phyloP scores from a whole-genome alignment of 2,888 invertebrate species.

The Torymus auratus region DNA sequence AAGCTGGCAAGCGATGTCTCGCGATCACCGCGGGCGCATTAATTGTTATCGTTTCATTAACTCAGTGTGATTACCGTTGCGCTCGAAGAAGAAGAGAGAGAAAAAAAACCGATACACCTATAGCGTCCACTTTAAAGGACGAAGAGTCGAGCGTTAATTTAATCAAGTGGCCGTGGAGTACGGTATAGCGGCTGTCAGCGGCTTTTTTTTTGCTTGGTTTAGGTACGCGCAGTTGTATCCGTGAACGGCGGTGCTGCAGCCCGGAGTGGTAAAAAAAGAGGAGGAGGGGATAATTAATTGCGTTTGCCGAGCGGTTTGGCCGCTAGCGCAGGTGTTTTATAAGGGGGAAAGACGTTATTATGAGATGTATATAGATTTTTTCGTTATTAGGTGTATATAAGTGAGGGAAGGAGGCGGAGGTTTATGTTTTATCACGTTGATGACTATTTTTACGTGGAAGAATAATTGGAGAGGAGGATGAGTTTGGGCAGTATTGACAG shows the following conservation, averaged over 20 bases:
- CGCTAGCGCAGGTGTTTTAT: constrained; percentile 30
- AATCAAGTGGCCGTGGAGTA: constrained; percentile 17
- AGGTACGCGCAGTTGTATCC: too few relatives aligned
- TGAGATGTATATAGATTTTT: too few relatives aligned
- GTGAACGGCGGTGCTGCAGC: neutral
- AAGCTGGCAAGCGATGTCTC: neutral
- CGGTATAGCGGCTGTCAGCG: constrained; percentile 17
- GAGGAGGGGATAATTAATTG: constrained; percentile 40
- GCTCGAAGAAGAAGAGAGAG: neutral
- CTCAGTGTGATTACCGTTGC: constrained; percentile 17
- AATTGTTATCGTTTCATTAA: constrained; percentile 51
- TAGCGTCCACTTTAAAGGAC: neutral
- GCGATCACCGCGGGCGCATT: constrained; percentile 34
- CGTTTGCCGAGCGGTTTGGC: constrained; percentile 3
- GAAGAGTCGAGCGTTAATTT: constrained; percentile 19
- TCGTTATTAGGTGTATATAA: too few relatives aligned
- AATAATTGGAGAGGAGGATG: too few relatives aligned
- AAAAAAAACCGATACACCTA: too few relatives aligned
- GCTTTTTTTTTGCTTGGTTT: neutral
- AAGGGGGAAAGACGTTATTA: too few relatives aligned
- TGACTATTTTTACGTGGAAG: too few relatives aligned
- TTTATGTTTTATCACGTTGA: too few relatives aligned
- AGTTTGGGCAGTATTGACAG: too few relatives aligned
- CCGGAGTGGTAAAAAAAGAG: neutral
- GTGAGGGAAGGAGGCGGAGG: too few relatives aligned